Percentiles rank a stretch among this genome's conserved stretches.
Evolutionary conservation across 2,888 invertebrate species (phyloP).

Genomic region (Anorthoa munda): DNA sequence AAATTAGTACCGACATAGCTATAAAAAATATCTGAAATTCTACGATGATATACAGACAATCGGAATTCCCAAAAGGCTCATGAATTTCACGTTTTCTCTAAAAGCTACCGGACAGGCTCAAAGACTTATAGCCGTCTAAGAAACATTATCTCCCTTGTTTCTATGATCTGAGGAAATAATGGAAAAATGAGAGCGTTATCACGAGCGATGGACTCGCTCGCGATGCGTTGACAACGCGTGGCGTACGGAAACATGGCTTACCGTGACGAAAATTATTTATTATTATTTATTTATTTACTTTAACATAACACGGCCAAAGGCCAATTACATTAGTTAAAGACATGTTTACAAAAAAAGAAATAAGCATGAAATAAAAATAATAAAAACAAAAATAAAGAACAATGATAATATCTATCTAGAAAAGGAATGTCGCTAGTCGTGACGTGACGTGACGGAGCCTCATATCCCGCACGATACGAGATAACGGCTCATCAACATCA

Average conservation of each 20-base stretch:
- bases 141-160: conserved; percentile 17
- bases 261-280: no score
- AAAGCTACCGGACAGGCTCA: conserved; percentile 24
- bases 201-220: conserved; percentile 45
- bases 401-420: no score
- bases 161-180: conserved; percentile 12
- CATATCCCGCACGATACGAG: background rate
- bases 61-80: conserved; percentile 23
- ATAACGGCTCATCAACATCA: no score
- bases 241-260: conserved; percentile 5
- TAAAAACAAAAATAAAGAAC: no score
- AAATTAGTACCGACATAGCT: background rate
- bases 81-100: conserved; percentile 28
- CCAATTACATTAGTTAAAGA: no score
- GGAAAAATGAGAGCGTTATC: conserved; percentile 52
- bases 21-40: conserved; percentile 15
- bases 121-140: conserved; percentile 2
- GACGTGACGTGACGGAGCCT: conserved; percentile 16
- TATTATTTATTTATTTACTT: no score
- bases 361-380: no score
- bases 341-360: no score
- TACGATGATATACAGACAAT: conserved; percentile 6
- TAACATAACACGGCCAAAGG: no score
- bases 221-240: conserved; percentile 19
- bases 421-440: background rate